phyloP scores from a whole-genome alignment of 2,797 vertebrate species.

The Scolopax rusticola region DNA sequence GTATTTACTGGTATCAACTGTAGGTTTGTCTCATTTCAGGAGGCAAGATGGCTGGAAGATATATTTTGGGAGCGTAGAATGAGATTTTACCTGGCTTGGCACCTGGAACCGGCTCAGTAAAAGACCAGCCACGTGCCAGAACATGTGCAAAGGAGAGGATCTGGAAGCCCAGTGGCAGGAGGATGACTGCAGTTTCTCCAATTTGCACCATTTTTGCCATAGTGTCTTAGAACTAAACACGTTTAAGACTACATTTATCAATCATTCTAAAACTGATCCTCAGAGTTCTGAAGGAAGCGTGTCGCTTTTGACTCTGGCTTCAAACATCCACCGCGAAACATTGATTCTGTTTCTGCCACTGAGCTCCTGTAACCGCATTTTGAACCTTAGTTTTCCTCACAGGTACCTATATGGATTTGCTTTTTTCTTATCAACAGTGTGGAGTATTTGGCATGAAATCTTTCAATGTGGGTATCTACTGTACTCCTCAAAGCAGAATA shows the following conservation, averaged over 20 bases:
- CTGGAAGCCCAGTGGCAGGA: background rate
- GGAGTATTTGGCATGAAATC: background rate
- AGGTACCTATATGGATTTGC: fast-evolving
- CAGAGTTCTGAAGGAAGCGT: fast-evolving
- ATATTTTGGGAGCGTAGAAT: background rate
- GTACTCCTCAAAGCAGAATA: background rate
- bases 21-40: background rate
- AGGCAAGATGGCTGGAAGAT: background rate
- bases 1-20: background rate
- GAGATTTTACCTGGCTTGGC: background rate
- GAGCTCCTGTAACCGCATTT: background rate
- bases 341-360: background rate
- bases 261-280: background rate
- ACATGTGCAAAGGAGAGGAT: background rate
- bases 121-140: background rate
- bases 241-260: background rate
- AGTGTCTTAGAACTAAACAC: background rate
- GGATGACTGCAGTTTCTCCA: background rate
- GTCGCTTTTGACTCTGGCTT: background rate
- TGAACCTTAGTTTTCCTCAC: background rate
- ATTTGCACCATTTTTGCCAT: background rate
- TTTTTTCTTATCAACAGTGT: background rate
- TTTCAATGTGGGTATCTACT: background rate
- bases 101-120: background rate
- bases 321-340: background rate